Base-by-base conservation (phyloP, 2,113 vertebrate genomes). In the Crypturellus undulatus region DNA sequence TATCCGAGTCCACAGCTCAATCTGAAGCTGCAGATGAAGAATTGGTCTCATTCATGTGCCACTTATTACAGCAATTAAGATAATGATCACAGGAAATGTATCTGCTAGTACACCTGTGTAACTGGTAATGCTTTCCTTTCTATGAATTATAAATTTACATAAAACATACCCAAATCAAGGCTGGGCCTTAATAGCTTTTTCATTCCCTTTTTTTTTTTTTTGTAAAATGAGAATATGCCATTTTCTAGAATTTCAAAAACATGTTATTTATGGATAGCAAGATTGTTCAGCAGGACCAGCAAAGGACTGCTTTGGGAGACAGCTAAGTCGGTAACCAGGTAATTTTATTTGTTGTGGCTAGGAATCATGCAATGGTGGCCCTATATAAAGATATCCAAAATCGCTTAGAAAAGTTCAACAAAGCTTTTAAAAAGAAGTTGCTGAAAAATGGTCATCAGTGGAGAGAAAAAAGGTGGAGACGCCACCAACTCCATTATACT, bases 281-380 rank as follows among this genome's bases (percentile, higher is more conserved):
- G 83, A 54, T 13, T 16, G 32, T 45, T 87, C 15, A 30, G 45
- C 14, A 17, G 45, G 68, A 79, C 52, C 36, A 79, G 42, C 1
- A 3, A 38, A 94, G 69, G 65, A 51, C 30, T 94, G 20, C 60
- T 89, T 30, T 87, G 89, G 67, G 75, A 87, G 34, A 40, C 56
- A 80, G 88, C 51, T 0, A 1, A 93, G 62, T 34, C 78, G 75
- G 62, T 26, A 71, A 83, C 25, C 38, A 1, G 3, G 83, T n/a
- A 51, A 93, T 95, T 94, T 67, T 30, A 43, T 85, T 93, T 88
- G 47, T 77, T 76, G 49, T 40, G 71, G 24, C 76, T 67, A 68
- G 7, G 10, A 54, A 91, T 89, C 12, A 56, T 3, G 7, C 22
- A 73, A 34, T 10, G n/a, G 47, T 67, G 60, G 42, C 34, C 42